A percentile compares a stretch with the other conserved stretches of the same genome.
phyloP scores from a whole-genome alignment of 2,797 vertebrate genomes.

The Adelosebastes latens region DNA sequence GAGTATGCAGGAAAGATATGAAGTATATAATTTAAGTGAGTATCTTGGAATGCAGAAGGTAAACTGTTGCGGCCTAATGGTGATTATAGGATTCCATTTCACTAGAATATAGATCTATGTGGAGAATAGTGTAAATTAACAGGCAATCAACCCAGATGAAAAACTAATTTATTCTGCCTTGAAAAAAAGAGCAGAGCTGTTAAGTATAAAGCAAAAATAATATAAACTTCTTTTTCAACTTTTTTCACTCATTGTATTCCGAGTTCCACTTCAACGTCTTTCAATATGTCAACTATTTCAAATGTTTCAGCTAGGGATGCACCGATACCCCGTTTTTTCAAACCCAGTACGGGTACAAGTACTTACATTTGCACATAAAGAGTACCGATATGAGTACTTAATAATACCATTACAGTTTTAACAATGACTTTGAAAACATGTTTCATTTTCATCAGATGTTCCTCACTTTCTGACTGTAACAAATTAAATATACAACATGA shows the following conservation, averaged over 20 bases:
- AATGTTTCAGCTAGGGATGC: background rate
- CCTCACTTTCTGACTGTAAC: too few species aligned
- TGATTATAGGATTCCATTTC: background rate
- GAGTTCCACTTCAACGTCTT: background rate
- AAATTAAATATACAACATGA: too few species aligned
- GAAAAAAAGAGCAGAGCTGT: background rate
- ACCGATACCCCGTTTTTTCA: too few species aligned
- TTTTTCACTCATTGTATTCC: background rate
- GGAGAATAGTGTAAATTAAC: background rate
- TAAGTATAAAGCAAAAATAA: background rate
- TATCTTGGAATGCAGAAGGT: constrained; percentile 29
- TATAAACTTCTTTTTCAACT: background rate
- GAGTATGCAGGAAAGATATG: constrained; percentile 32
- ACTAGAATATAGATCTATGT: background rate
- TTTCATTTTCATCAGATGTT: too few species aligned
- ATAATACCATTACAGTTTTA: too few species aligned
- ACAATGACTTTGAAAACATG: too few species aligned
- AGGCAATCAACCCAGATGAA: background rate
- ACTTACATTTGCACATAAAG: too few species aligned
- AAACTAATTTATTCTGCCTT: background rate
- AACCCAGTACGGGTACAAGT: too few species aligned
- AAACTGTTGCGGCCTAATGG: background rate
- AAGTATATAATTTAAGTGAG: constrained; percentile 42
- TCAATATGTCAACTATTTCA: background rate
- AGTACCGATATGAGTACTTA: too few species aligned